Conservation (phyloP, 1,140 invertebrate genomes). For the Drosophila erecta region DNA sequence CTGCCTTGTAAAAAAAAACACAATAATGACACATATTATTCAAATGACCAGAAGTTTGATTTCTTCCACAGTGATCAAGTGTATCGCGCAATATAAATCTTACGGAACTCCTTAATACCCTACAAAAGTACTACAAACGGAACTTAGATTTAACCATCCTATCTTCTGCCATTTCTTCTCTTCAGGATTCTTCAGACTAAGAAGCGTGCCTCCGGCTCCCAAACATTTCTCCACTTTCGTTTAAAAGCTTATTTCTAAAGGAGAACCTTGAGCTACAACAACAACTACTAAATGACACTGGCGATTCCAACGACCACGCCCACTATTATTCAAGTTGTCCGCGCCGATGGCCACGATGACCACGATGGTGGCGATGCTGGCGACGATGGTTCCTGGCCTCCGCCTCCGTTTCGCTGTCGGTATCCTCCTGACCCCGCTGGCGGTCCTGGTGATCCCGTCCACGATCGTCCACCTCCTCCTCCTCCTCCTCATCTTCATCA, state of each 20-base stretch:
- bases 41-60: too few species aligned
- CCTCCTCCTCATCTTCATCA: conserved; percentile 33
- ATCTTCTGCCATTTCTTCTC: neutral
- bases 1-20: too few species aligned
- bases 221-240: conserved; percentile 13
- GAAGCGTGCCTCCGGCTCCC: conserved; percentile 15
- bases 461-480: conserved; percentile 12
- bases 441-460: neutral
- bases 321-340: conserved; percentile 45
- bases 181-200: conserved; percentile 12
- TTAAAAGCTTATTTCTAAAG: conserved; percentile 49
- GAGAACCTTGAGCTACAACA: conserved; percentile 51
- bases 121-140: conserved; percentile 1
- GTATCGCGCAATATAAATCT: neutral
- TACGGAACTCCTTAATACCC: neutral
- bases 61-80: too few species aligned
- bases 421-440: neutral
- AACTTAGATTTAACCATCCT: neutral
- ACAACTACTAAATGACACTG: conserved; percentile 46
- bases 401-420: conserved; percentile 30
- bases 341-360: conserved; percentile 20
- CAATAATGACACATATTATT: too few species aligned
- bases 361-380: conserved; percentile 16
- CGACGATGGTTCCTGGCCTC: conserved; percentile 18
- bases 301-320: neutral